Conservation (phyloP, 2,113 vertebrate species). For the Paracyprichromis sp. region DNA sequence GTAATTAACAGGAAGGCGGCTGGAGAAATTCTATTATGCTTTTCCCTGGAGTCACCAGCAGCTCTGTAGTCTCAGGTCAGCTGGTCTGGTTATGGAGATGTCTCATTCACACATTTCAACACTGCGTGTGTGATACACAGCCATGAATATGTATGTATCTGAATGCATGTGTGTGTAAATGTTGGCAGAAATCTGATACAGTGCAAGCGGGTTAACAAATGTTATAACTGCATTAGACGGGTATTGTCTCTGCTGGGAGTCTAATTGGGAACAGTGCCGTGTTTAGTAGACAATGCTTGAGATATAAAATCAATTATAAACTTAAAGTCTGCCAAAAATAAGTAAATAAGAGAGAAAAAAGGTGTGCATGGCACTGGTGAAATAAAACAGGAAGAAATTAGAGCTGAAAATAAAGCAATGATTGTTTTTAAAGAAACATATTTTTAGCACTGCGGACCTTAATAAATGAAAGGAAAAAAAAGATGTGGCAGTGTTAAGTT, state of each 20-base stretch:
- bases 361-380: background rate
- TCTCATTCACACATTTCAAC: slow-evolving; percentile 34
- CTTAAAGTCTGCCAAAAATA: background rate
- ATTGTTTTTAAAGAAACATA: background rate
- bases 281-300: background rate
- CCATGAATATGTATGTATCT: slow-evolving; percentile 6
- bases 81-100: slow-evolving; percentile 39
- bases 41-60: slow-evolving; percentile 38
- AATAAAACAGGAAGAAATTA: background rate
- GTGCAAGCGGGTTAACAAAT: slow-evolving; percentile 18
- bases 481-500: background rate
- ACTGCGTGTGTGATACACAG: background rate
- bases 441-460: background rate
- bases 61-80: slow-evolving; percentile 53
- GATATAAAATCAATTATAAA: background rate
- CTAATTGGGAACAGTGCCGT: slow-evolving; percentile 28
- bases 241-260: slow-evolving; percentile 32
- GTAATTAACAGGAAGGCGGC: slow-evolving; percentile 65
- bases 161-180: background rate
- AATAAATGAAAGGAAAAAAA: background rate
- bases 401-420: background rate
- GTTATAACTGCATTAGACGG: slow-evolving; percentile 22
- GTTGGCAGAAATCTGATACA: slow-evolving; percentile 13
- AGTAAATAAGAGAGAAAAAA: background rate
- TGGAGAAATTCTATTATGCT: slow-evolving; percentile 65